Evolutionary conservation across 2,113 vertebrate genomes (phyloP).

Genomic region (Perccottus glenii): DNA sequence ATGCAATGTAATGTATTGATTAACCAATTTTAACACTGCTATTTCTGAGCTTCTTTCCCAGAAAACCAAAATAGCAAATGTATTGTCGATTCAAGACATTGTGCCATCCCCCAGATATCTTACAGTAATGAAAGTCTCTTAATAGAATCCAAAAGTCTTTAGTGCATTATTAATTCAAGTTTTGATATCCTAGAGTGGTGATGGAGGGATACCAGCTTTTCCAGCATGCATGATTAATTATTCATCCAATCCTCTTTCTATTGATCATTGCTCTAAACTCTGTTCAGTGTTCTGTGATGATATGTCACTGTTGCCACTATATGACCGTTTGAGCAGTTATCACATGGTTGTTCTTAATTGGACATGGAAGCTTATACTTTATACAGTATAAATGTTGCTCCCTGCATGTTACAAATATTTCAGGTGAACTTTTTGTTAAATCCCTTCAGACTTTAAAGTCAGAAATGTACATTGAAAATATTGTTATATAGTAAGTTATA

Average conservation of each 20-base stretch:
- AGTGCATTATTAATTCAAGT: conserved; percentile 59
- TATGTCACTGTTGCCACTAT: conserved; percentile 26
- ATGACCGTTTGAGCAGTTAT: not conserved
- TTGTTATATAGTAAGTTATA: too few relatives aligned
- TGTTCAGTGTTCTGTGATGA: conserved; percentile 35
- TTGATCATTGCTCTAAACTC: conserved; percentile 47
- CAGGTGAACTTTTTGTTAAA: too few relatives aligned
- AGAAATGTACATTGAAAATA: conserved; percentile 36
- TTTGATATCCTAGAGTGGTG: conserved; percentile 41
- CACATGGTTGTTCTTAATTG: not conserved
- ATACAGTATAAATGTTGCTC: too few relatives aligned
- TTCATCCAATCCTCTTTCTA: conserved; percentile 53
- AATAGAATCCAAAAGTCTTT: conserved; percentile 34
- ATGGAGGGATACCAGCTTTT: conserved; percentile 30
- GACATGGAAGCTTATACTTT: not conserved
- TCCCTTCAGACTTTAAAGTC: not conserved
- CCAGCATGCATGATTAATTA: conserved; percentile 58
- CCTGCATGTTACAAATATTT: too few relatives aligned
- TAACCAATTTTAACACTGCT: not conserved
- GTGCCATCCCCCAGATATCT: conserved; percentile 5
- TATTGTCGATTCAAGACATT: conserved; percentile 17
- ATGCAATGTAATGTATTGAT: not conserved
- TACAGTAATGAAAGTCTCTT: conserved; percentile 27
- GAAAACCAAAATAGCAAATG: not conserved
- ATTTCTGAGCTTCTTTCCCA: not conserved